These are phyloP conservation scores for Hirudo medicinalis DNA, from an alignment of 1,140 invertebrate species.

Conservation along the genomic window DNA sequence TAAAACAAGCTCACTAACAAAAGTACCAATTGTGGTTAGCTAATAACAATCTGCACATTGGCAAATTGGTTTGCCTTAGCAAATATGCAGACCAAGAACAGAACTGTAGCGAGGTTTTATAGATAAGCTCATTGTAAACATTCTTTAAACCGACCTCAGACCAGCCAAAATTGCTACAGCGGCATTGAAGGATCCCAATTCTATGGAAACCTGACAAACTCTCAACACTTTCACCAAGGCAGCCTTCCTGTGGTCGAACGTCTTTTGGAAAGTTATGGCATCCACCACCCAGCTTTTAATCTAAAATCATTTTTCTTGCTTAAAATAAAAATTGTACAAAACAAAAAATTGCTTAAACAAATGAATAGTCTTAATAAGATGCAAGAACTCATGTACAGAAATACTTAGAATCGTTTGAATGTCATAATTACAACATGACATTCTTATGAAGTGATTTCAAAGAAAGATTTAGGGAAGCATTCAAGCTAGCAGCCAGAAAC, in stretches of 20 bases:
- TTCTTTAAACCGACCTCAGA: slow-evolving; percentile 1
- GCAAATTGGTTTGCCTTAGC: too few relatives aligned
- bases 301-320: neutral
- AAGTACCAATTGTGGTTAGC: neutral
- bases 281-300: slow-evolving; percentile 1
- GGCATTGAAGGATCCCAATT: slow-evolving; percentile 1
- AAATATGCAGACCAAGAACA: too few relatives aligned
- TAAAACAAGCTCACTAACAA: neutral
- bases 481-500: too few relatives aligned
- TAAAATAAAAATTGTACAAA: neutral
- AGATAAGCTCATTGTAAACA: neutral
- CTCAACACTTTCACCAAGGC: neutral
- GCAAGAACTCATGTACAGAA: neutral
- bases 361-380: neutral
- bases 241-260: slow-evolving; percentile 2
- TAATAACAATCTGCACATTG: too few relatives aligned
- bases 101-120: too few relatives aligned
- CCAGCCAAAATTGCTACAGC: slow-evolving; percentile 4
- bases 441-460: neutral
- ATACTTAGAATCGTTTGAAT: neutral
- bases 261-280: neutral
- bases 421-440: neutral
- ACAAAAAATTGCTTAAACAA: slow-evolving; percentile 2
- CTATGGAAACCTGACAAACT: neutral
- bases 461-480: too few relatives aligned